Conservation (phyloP, 2,888 invertebrate species). For the Teleiodes luculella region DNA sequence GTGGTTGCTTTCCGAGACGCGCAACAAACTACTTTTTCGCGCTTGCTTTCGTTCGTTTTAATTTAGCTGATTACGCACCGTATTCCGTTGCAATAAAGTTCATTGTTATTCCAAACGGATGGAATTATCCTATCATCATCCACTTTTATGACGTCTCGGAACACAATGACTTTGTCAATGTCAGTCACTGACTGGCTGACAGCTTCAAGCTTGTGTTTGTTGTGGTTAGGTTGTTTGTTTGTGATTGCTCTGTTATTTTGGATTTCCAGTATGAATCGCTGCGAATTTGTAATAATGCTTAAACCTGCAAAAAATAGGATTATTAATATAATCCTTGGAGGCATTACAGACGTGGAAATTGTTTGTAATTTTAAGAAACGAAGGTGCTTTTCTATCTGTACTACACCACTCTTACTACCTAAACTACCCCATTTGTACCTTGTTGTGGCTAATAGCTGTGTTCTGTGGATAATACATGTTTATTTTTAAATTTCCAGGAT, state of each 20-base stretch:
- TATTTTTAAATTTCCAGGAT: constrained; percentile 51
- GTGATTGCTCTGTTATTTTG: not conserved
- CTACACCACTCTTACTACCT: not conserved
- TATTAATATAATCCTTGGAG: not conserved
- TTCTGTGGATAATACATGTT: not conserved
- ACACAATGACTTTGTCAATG: too few relatives aligned
- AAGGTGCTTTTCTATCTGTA: not conserved
- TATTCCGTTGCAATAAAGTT: too few relatives aligned
- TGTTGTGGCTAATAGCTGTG: too few relatives aligned
- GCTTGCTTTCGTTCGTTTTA: too few relatives aligned
- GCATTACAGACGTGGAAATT: not conserved
- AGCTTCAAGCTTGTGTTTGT: too few relatives aligned
- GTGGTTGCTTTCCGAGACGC: too few relatives aligned
- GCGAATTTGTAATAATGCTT: not conserved
- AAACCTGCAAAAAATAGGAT: not conserved
- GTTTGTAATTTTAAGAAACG: not conserved
- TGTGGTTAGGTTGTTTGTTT: not conserved
- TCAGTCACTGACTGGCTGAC: too few relatives aligned
- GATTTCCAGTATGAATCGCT: not conserved
- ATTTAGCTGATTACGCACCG: too few relatives aligned
- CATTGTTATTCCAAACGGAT: too few relatives aligned
- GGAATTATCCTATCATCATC: too few relatives aligned
- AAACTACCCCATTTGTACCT: not conserved
- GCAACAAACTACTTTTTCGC: too few relatives aligned
- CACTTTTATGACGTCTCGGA: too few relatives aligned